Conservation (phyloP, 2,888 invertebrate species). For the Prosopocoilus inquinatus region DNA sequence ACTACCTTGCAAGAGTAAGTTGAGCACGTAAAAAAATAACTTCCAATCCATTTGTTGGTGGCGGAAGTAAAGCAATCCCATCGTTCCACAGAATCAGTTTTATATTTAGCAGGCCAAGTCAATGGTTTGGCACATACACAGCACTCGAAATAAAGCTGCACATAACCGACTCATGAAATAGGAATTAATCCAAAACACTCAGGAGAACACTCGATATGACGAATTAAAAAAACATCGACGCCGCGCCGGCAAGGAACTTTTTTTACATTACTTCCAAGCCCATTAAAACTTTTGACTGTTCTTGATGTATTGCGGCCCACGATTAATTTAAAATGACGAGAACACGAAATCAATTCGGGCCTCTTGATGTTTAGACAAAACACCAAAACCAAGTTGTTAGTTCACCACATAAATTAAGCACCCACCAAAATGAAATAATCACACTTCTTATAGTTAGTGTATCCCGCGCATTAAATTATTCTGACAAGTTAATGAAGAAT, state of each 20-base stretch:
- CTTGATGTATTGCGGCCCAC: no score
- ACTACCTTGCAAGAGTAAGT: slow-evolving; percentile 33
- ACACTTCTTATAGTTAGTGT: no score
- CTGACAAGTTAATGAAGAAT: slow-evolving; percentile 4
- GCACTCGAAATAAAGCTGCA: slow-evolving; percentile 13
- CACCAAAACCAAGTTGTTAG: no score
- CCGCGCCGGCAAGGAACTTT: no score
- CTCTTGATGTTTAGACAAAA: no score
- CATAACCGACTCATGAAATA: slow-evolving; percentile 8
- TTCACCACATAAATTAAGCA: no score
- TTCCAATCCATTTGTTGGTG: slow-evolving; percentile 32
- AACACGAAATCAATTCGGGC: no score
- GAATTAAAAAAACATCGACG: no score
- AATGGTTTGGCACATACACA: slow-evolving; percentile 35
- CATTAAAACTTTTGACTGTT: no score
- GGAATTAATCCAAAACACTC: not conserved
- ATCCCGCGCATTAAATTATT: not conserved
- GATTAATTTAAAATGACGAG: no score
- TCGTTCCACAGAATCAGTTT: not conserved
- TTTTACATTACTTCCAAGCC: no score
- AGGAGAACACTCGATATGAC: not conserved
- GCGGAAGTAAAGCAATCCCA: slow-evolving; percentile 8
- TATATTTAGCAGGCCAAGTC: slow-evolving; percentile 20
- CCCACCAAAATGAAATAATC: no score
- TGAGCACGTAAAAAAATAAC: slow-evolving; percentile 30